Evolutionary conservation across 2,888 invertebrate species (phyloP).

Genomic region (Epistrophella euchroma): DNA sequence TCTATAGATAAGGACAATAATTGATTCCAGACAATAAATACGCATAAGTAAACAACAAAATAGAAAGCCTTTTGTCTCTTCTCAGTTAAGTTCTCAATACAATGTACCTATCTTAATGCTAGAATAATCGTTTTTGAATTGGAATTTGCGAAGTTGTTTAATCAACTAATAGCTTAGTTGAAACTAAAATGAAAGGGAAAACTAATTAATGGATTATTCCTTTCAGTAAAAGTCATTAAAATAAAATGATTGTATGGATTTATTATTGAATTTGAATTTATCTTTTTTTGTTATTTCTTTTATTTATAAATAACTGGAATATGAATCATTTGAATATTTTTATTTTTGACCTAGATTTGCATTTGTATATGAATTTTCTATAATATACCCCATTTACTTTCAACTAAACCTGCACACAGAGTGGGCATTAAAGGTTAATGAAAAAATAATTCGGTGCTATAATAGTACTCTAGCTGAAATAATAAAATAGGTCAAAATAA

Average conservation of each 20-base stretch:
- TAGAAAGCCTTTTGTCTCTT: not conserved
- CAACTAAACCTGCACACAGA: not conserved
- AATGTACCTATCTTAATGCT: not conserved
- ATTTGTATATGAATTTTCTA: not conserved
- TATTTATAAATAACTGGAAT: not conserved
- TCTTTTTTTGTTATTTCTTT: not conserved
- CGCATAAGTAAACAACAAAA: not conserved
- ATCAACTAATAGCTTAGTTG: not conserved
- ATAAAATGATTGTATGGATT: not conserved
- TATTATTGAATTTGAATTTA: not conserved
- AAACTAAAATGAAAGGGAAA: not conserved
- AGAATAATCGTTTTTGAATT: not conserved
- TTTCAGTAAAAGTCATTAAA: not conserved
- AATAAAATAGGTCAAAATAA: not conserved
- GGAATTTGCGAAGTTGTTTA: not conserved
- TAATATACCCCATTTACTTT: not conserved
- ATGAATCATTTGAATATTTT: conserved; percentile 2
- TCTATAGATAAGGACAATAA: not conserved
- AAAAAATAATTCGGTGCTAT: not conserved
- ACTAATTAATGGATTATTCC: not conserved
- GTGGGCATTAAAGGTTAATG: not conserved
- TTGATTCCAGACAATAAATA: not conserved
- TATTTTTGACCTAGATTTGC: not conserved
- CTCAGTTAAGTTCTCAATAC: not conserved
- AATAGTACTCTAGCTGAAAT: not conserved